phyloP scores from a whole-genome alignment of 2,797 vertebrate species.

The Eurystomus glaucurus region DNA sequence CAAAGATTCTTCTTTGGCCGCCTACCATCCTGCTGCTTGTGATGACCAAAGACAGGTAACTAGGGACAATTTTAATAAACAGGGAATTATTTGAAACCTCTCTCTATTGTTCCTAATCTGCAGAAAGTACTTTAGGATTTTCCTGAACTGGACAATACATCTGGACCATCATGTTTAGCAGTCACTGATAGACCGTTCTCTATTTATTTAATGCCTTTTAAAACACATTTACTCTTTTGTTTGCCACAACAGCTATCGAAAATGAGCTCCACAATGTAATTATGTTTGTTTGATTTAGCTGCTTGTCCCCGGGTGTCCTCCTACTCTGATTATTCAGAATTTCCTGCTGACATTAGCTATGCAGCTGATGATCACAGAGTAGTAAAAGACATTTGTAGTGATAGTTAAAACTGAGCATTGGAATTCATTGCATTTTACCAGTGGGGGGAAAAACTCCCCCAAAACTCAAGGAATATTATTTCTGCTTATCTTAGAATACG shows the following conservation, averaged over 20 bases:
- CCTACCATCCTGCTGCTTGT: background rate
- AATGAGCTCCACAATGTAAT: background rate
- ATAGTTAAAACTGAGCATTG: background rate
- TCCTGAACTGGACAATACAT: background rate
- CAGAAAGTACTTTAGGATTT: background rate
- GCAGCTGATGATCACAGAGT: background rate
- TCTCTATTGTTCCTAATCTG: background rate
- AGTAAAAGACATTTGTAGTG: background rate
- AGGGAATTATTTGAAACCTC: background rate
- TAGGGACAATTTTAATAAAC: background rate
- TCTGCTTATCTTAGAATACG: background rate
- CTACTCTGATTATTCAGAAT: background rate
- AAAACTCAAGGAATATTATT: background rate
- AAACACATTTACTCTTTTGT: background rate
- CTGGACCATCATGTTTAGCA: background rate
- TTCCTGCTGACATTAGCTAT: constrained; percentile 13
- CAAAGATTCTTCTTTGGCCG: background rate
- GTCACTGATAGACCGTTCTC: background rate
- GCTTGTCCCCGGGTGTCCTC: background rate
- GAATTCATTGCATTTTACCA: background rate
- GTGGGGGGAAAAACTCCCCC: background rate
- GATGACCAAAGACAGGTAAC: background rate
- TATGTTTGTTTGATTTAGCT: constrained; percentile 15
- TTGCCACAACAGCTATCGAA: background rate
- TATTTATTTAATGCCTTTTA: background rate